phyloP scores from a whole-genome alignment of 2,888 invertebrate species.

The Eudemis profundana region DNA sequence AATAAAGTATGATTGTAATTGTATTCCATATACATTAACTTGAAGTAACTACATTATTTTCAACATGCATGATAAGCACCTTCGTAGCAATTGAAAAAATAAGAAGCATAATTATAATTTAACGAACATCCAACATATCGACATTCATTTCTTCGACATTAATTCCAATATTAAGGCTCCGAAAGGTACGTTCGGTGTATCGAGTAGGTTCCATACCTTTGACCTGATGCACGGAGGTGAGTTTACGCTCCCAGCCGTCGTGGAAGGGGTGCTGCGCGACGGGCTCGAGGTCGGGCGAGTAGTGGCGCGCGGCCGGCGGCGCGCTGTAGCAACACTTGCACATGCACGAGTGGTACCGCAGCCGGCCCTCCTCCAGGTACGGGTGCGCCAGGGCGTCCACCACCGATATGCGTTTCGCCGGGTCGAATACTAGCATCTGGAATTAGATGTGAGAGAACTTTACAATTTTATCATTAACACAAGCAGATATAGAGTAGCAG shows the following conservation, averaged over 20 bases:
- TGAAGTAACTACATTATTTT: too few relatives aligned
- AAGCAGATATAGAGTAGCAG: too few relatives aligned
- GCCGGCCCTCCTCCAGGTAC: constrained; percentile 98
- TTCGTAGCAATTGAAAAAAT: too few relatives aligned
- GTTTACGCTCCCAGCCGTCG: constrained; percentile 98
- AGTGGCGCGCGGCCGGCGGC: constrained; percentile 88
- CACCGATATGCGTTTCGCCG: constrained; percentile 97
- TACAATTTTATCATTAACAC: too few relatives aligned
- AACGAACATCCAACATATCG: too few relatives aligned
- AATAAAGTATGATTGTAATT: too few relatives aligned
- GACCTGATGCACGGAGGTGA: constrained; percentile 96
- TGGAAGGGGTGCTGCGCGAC: constrained; percentile 96
- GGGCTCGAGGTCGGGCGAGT: constrained; percentile 96
- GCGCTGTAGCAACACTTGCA: constrained; percentile 96
- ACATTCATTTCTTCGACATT: too few relatives aligned
- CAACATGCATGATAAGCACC: too few relatives aligned
- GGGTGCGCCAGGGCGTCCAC: constrained; percentile 98
- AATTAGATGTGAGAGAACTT: constrained; percentile 58
- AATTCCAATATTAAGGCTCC: too few relatives aligned
- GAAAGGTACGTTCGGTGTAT: too few relatives aligned
- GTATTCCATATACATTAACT: too few relatives aligned
- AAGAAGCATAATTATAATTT: too few relatives aligned
- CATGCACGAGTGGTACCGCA: constrained; percentile 99
- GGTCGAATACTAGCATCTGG: constrained; percentile 99
- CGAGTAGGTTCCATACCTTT: constrained; percentile 95